Base-by-base conservation (phyloP, 2,888 invertebrate genomes). In the Spilarctia lutea region DNA sequence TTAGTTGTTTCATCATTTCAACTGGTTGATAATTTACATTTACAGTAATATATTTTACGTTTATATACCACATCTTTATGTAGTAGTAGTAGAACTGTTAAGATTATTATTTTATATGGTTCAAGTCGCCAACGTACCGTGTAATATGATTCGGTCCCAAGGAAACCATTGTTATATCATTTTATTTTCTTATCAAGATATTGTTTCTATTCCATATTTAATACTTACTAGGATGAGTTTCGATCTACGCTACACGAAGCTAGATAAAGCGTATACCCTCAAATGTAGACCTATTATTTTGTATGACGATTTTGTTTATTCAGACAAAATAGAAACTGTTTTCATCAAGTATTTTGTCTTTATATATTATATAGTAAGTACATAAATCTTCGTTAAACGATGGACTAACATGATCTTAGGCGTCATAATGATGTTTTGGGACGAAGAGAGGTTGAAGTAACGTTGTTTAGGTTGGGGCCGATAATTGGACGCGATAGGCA, bases 401-500 rank as follows among this genome's bases (percentile, higher is more conserved):
- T 72, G 72, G 30, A 27, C 71, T 67, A 77, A 81, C 78, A 79
- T 65, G 68, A 77, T 79, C 81, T 81, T 73, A 69, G 70, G 65
- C 27, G 67, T 72, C 71, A 74, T 83, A 83, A 85, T 85, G 76
- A 79, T 82, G 74, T 84, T 81, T 78, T 24, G 75, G 72, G 77
- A 63, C 73, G 63, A 71, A 71, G 63, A 30, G 65, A 65, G 71
- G 68, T 70, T 71, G 45, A 72, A 71, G 65, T 76, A 80, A 79
- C 71, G 77, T 76, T 81, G 84, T 80, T 84, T 83, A 79, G 72
- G 71, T 70, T 78, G 77, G 78, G 76, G 68, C 71, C 60, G 85
- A 83, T 83, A 79, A 85, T 85, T 78, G 71, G 75, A 69, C 68
- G 74, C 76, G 84, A 85, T 85, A 85, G 79, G 77, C 83, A 78